Evolutionary conservation across 2,888 invertebrate species (phyloP).

Genomic region (Scotopteryx bipunctaria): DNA sequence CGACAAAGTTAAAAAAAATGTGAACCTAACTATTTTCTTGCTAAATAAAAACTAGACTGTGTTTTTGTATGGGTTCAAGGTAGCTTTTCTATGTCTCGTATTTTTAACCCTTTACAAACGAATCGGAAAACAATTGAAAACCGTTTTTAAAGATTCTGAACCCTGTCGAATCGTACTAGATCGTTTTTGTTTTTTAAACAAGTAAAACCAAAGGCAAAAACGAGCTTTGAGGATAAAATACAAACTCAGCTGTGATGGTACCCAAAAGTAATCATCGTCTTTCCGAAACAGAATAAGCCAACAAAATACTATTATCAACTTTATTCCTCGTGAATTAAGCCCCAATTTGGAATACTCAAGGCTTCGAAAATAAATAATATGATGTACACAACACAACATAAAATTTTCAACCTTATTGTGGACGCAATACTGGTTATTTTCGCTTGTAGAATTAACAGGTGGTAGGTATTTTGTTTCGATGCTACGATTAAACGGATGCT

Average conservation of each 20-base stretch:
- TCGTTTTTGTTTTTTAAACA: background rate
- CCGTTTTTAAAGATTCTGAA: background rate
- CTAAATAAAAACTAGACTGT: too few relatives aligned
- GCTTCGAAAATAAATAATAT: slow-evolving; percentile 1
- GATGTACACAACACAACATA: background rate
- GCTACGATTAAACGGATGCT: slow-evolving; percentile 69
- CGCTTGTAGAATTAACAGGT: slow-evolving; percentile 31
- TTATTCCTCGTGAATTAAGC: slow-evolving; percentile 12
- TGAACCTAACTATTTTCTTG: too few relatives aligned
- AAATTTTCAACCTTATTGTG: slow-evolving; percentile 19
- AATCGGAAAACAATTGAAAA: too few relatives aligned
- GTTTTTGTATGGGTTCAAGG: too few relatives aligned
- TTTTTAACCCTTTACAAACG: too few relatives aligned
- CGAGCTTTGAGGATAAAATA: slow-evolving; percentile 11
- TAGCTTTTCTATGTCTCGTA: too few relatives aligned
- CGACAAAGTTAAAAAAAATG: too few relatives aligned
- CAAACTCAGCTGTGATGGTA: slow-evolving; percentile 5
- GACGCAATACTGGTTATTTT: slow-evolving; percentile 14
- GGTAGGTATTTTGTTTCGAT: slow-evolving; percentile 47
- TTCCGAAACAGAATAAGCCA: slow-evolving; percentile 5
- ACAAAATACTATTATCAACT: slow-evolving; percentile 11
- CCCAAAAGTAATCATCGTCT: slow-evolving; percentile 14
- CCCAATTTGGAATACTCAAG: background rate
- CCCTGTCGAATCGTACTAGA: background rate
- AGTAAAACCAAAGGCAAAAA: background rate